Evolutionary conservation across 2,888 invertebrate genomes (phyloP), one percentile per base, ranked within the genome.

Genomic region (Vanessa cardui): DNA sequence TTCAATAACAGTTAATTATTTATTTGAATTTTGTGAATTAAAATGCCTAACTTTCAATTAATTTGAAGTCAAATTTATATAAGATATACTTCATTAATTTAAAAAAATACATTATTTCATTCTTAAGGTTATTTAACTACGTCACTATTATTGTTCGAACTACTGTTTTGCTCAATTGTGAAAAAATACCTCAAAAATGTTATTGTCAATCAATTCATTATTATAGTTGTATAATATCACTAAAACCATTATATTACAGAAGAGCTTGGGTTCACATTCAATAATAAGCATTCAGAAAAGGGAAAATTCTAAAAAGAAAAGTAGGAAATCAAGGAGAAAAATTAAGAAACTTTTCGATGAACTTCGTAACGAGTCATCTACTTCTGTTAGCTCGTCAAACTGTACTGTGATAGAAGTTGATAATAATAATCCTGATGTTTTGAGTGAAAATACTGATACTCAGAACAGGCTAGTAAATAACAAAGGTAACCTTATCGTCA

Each of bases 281-380:
- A 15, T 64, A 33, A 12, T 62, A 18, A 62, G 54, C 16, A 44
- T 71, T 6, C 50, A 71, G 71, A 74, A 81, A 80, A 77, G 72
- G 65, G 45, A 73, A 20, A 76, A 76, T n/a, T 69, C 70, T 0
- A 80, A 75, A 58, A 79, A 70, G 58, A 78, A 73, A 52, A 76
- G 18, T 2, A 75, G 66, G 4, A 78, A 70, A 65, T 79, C 74
- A 0, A 76, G 71, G 0, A 74, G 73, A 4, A 81, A 75, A 7
- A 78, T 83, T 0, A 76, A 77, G 52, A 80, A 79, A 63, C 56
- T 86, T 0, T 82, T 84, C 62, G 60, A 79, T 9, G 70, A 74
- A 6, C 70, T 84, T 8, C 74, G 81, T 1, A 74, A 72, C n/a
- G 75, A 79, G 8, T 61, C 65, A 0, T 58, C 69, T 0, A 59